Base-by-base conservation (phyloP, 2,797 vertebrate genomes). In the Coregonus ussuriensis region DNA sequence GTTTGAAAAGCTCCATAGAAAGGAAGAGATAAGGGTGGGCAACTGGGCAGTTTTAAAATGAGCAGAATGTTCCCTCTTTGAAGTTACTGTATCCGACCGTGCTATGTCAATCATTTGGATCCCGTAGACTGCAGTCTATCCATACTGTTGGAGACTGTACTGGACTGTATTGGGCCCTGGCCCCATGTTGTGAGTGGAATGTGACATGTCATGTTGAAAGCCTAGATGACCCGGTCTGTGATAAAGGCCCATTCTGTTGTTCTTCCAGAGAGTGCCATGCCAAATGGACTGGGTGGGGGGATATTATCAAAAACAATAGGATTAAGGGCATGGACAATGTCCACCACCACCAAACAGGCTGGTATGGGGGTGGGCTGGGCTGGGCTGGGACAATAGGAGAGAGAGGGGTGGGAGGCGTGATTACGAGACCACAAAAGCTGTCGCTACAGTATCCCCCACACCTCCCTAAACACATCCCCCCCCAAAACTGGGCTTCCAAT, bases 281-380 rank as follows among this genome's bases (percentile, higher is more conserved):
- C 85, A 88, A 89, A 86, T 77, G 81, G 77, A 78, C 82, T 83
- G 80, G 87, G 79, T n/a, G 59, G 51, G 65, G 86, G 65, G 85
- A 82, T 82, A 85, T 86, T 84, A 86, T 86, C 73, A 71, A 83
- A 91, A 92, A 93, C 91, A 94, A 93, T 81, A 84, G 86, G 91
- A 94, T 93, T 93, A 93, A 83, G 85, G 90, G 74, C 85, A 87
- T 80, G 78, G 88, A 90, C 87, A 88, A 77, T 81, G 82, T 83
- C 82, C 67, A 80, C 79, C 78, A 87, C 15, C n/a, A 21, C 41
- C 41, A 47, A 87, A 85, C 83, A 89, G 80, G 84, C 84, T 77
- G 83, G 71, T 82, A 81, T 81, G 81, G 81, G 75, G 73, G 81
- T 85, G 80, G 74, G 83, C 76, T 71, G 79, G 71, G 21, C 59